Percentiles rank a stretch among this genome's conserved stretches.
These are phyloP conservation scores for Drosophila carrolli DNA, from an alignment of 1,140 invertebrate species.

Conservation along the genomic window DNA sequence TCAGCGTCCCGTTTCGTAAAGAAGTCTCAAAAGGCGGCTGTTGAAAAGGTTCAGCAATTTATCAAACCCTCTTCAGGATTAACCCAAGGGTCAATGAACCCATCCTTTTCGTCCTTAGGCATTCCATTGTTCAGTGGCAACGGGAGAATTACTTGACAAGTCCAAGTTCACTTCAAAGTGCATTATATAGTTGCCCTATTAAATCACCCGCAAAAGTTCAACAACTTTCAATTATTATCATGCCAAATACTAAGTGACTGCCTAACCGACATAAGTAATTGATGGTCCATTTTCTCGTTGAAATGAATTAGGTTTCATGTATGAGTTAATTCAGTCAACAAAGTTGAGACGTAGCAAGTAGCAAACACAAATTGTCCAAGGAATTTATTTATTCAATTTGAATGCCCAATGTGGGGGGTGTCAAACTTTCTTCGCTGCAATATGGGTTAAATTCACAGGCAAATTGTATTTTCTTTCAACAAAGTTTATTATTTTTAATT, in stretches of 20 bases:
- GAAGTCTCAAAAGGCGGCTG: conserved; percentile 3
- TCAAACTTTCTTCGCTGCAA: background rate
- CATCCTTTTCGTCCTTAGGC: background rate
- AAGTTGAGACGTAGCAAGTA: conserved; percentile 1
- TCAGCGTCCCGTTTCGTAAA: background rate
- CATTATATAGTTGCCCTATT: conserved; percentile 1
- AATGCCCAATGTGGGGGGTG: conserved; percentile 16
- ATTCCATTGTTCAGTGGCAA: background rate
- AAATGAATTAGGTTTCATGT: conserved; percentile 13
- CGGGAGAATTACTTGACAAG: background rate
- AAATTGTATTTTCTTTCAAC: background rate
- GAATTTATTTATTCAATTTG: conserved; percentile 25
- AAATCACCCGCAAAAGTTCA: conserved; percentile 5
- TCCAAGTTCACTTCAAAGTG: conserved; percentile 7
- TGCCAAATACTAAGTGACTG: background rate
- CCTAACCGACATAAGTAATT: conserved; percentile 7
- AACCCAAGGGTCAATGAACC: background rate
- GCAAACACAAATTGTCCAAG: conserved; percentile 15
- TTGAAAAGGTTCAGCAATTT: background rate
- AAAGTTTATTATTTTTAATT: conserved; percentile 10
- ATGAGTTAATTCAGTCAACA: conserved; percentile 12
- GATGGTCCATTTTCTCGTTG: conserved; percentile 16
- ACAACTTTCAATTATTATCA: background rate
- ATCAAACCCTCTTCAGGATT: background rate
- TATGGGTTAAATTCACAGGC: conserved; percentile 3